Base-by-base conservation (phyloP, 1,140 invertebrate species). In the Eupeodes corollae region DNA sequence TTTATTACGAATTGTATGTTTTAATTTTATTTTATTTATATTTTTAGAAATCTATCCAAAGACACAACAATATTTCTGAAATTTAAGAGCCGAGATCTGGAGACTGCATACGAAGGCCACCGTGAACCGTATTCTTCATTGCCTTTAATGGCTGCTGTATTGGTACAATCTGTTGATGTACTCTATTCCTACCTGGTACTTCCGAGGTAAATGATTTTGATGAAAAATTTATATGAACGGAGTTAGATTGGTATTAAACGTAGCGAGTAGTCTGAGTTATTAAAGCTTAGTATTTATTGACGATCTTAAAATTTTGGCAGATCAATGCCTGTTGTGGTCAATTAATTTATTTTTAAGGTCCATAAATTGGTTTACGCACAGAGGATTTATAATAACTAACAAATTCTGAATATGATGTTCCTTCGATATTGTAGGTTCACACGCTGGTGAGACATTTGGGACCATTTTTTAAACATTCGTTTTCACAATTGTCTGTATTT, bases 51-150 rank as follows among this genome's bases (percentile, higher is more conserved):
- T 56, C 59, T 86, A 14, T 74, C 73, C 35, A 79, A 78, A 46
- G 78, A 83, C 56, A 79, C 80, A 1, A 77, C 73, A 35, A 76
- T 77, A 57, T 63, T 82, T 5, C 61, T 85, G 37, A 70, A 72
- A 41, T 87, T 86, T 59, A 77, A 74, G 43, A 78, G 83, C 54
- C 64, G 70, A 0, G 70, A 73, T 30, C 73, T 81, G 39, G 84
- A 87, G 54, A 71, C 72, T 35, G 77, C 75, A 6, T 86, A 84
- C 59, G 73, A 76, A 18, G 69, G 72, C 6, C 77, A 81, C 51
- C 74, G 78, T 30, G 83, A 84, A 55, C 77, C 80, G 1, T 81
- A 79, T 53, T 80, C 79, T 6, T 79, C 77, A 5, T 56, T 82
- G 11, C 81, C 79, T 0, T 52, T 83, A 12, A 57, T 80, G 14